phyloP scores from a whole-genome alignment of 2,113 vertebrate genomes.

The Eclectus roratus region DNA sequence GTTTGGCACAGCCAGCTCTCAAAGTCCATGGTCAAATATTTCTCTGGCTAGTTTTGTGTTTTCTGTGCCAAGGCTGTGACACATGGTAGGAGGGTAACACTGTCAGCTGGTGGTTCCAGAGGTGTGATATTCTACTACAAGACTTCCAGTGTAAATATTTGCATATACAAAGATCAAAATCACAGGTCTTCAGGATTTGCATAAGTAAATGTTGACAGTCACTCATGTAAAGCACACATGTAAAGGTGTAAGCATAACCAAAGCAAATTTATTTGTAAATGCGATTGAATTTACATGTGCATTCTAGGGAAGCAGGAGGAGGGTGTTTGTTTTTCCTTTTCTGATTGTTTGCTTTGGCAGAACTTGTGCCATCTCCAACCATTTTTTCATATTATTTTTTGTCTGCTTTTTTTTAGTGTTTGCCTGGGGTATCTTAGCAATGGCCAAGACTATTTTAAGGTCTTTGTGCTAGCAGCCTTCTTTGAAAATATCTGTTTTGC shows the following conservation, averaged over 20 bases:
- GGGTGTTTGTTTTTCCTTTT: constrained; percentile 39
- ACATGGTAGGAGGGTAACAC: neutral
- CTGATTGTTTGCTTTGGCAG: constrained; percentile 42
- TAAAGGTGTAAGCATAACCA: constrained; percentile 48
- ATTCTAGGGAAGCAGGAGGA: neutral
- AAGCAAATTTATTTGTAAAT: constrained; percentile 57
- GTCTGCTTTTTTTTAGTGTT: neutral
- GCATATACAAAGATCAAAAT: constrained; percentile 58
- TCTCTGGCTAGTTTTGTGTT: neutral
- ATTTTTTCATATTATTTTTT: constrained; percentile 26
- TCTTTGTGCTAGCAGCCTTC: neutral
- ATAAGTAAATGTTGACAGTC: constrained; percentile 64
- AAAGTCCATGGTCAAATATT: neutral
- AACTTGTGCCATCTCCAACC: neutral
- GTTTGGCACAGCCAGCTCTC: neutral
- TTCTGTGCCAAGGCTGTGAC: neutral
- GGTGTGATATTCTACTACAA: constrained; percentile 29
- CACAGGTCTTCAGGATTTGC: constrained; percentile 25
- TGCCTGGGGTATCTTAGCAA: neutral
- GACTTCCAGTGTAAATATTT: constrained; percentile 55
- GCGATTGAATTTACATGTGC: constrained; percentile 34
- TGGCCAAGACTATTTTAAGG: neutral
- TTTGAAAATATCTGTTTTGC: neutral
- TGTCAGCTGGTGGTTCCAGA: constrained; percentile 30
- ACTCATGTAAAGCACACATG: constrained; percentile 33